A percentile compares a stretch with the other conserved stretches of the same genome.
phyloP scores from a whole-genome alignment of 2,888 invertebrate species.

The Meiosimyza platycephala region DNA sequence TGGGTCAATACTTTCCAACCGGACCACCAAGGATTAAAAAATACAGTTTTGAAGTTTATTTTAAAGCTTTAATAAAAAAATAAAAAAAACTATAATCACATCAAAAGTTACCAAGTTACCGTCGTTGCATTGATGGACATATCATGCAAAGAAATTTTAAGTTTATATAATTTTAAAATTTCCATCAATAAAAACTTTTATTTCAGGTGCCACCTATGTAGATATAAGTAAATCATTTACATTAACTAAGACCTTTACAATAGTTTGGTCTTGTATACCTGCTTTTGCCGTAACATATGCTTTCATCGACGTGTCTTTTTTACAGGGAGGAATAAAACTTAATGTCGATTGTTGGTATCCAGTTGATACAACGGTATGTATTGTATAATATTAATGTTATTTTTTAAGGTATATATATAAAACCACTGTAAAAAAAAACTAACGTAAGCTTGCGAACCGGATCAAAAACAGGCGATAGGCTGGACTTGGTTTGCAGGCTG shows the following conservation, averaged over 20 bases:
- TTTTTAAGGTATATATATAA: too few species aligned
- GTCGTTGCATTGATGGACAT: too few species aligned
- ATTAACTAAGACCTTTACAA: background rate
- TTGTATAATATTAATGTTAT: background rate
- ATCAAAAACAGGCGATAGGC: too few species aligned
- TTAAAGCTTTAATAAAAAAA: too few species aligned
- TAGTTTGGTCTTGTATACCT: background rate
- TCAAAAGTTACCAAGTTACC: too few species aligned
- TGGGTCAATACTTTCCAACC: background rate
- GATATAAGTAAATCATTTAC: background rate
- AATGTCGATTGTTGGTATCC: constrained; percentile 20
- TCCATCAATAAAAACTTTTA: background rate
- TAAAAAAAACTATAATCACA: too few species aligned
- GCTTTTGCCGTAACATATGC: background rate
- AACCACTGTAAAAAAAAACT: too few species aligned
- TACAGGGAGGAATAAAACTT: background rate
- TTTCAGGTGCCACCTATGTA: background rate
- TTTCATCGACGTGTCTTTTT: background rate
- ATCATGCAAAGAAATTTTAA: too few species aligned
- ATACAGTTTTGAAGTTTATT: too few species aligned
- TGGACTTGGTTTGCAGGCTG: too few species aligned
- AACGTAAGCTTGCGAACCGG: too few species aligned
- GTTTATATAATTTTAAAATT: background rate
- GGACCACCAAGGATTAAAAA: too few species aligned
- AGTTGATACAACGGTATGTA: constrained; percentile 14